Base-by-base conservation (phyloP, 2,888 invertebrate genomes). In the Ischnura elegans region DNA sequence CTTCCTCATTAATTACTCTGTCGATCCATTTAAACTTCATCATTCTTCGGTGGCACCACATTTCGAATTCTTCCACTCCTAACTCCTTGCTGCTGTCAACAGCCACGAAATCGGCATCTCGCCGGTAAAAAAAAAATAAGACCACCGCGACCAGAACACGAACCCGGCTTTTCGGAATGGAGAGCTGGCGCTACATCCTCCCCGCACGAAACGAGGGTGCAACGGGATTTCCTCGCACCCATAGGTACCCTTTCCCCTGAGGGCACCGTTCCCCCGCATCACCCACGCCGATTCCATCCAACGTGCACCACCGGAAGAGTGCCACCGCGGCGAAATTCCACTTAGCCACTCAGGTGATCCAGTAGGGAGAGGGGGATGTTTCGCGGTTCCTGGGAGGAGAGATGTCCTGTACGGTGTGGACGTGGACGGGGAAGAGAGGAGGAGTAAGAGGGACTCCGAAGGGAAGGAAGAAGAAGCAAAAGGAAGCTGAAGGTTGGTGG, bases 261-360 rank as follows among this genome's bases (percentile, higher is more conserved):
- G 45, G 21, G n/a, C 51, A 10, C 29, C 45, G 19, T 19, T 51
- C 51, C 51, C 51, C 51, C 1, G 19, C 85, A 8, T 0, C 85
- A 13, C 86, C 25, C 86, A 5, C 86, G 13, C 45, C 46, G 45
- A 46, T 45, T 86, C 86, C 55, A 90, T 76, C 76, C 76, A 76
- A 29, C 76, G 76, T 76, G 76, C 76, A 76, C 76, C 76, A 76
- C 76, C 61, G 90, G 90, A 90, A 61, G 51, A 87, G 90, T 90
- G 90, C 66, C 90, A 51, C 90, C 55, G 90, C 90, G 55, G 66
- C 90, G 55, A 90, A 61, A 42, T 90, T 90, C 90, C 90, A 61
- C 90, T 90, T 45, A 90, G 90, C 90, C 66, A 90, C 90, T 90
- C 90, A 55, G 90, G 90, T 55, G 86, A 86, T 46, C 36, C 86